phyloP scores from a whole-genome alignment of 2,888 invertebrate genomes.

The Ceratothoa steindachneri region DNA sequence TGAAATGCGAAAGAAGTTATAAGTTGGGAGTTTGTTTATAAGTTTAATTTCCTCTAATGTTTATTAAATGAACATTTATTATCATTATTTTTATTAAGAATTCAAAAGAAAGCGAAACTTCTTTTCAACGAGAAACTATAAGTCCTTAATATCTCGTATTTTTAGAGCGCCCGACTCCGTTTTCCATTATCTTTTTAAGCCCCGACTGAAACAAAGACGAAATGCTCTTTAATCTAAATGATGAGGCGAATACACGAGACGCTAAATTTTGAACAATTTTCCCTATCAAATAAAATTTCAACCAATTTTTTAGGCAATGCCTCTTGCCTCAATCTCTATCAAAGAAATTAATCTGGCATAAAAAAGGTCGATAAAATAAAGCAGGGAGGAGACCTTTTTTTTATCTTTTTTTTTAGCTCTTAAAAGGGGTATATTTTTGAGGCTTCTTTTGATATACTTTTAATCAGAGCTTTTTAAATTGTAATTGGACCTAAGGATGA shows the following conservation, averaged over 20 bases:
- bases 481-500: constrained; percentile 7
- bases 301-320: constrained; percentile 12
- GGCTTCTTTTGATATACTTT: constrained; percentile 15
- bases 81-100: not conserved
- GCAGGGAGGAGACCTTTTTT: not conserved
- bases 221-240: constrained; percentile 1
- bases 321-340: not conserved
- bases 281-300: not conserved
- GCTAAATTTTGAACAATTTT: not conserved
- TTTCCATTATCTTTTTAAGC: constrained; percentile 8
- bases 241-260: not conserved
- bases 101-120: not conserved
- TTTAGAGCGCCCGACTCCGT: not conserved
- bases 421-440: constrained; percentile 2
- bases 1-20: constrained; percentile 9
- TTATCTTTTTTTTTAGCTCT: not conserved
- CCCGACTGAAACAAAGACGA: not conserved
- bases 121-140: not conserved
- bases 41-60: constrained; percentile 2
- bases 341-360: constrained; percentile 12
- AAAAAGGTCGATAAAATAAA: constrained; percentile 5
- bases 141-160: not conserved
- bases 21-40: constrained; percentile 1
- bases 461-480: constrained; percentile 12
- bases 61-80: constrained; percentile 9